Evolutionary conservation across 2,113 vertebrate genomes (phyloP).

Genomic region (Gallinago media): DNA sequence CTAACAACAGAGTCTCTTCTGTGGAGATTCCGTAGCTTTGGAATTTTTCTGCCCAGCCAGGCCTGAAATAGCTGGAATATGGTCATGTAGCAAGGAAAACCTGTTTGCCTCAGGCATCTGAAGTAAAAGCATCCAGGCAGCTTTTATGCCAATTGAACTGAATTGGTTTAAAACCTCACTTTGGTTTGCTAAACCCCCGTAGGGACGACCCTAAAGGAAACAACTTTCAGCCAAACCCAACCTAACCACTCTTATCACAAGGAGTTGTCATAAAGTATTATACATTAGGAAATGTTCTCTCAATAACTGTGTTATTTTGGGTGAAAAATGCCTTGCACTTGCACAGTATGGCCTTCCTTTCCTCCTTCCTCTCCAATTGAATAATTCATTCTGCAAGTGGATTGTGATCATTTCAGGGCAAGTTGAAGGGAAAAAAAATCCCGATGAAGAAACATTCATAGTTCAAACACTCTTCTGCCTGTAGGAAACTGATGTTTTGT

Average conservation of each 20-base stretch:
- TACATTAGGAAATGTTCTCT: not conserved
- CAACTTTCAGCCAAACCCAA: not conserved
- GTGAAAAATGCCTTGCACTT: not conserved
- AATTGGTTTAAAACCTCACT: not conserved
- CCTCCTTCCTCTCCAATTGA: not conserved
- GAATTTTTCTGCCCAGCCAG: not conserved
- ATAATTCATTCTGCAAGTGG: not conserved
- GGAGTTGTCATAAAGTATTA: not conserved
- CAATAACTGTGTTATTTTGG: not conserved
- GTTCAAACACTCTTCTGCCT: not conserved
- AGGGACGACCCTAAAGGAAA: not conserved
- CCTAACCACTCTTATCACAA: not conserved
- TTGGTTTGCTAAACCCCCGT: not conserved
- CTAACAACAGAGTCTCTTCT: not conserved
- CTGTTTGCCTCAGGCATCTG: not conserved
- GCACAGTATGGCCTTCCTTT: not conserved
- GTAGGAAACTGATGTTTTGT: not conserved
- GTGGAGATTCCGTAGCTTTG: not conserved
- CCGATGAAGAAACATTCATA: rapidly evolving
- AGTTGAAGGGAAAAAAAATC: not conserved
- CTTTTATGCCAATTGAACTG: conserved; percentile 8
- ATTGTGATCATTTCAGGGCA: not conserved
- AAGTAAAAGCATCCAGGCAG: not conserved
- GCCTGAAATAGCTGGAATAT: not conserved
- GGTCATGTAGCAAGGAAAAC: not conserved